Evolutionary conservation across 2,888 invertebrate species (phyloP).

Genomic region (Oligia fasciuncula): DNA sequence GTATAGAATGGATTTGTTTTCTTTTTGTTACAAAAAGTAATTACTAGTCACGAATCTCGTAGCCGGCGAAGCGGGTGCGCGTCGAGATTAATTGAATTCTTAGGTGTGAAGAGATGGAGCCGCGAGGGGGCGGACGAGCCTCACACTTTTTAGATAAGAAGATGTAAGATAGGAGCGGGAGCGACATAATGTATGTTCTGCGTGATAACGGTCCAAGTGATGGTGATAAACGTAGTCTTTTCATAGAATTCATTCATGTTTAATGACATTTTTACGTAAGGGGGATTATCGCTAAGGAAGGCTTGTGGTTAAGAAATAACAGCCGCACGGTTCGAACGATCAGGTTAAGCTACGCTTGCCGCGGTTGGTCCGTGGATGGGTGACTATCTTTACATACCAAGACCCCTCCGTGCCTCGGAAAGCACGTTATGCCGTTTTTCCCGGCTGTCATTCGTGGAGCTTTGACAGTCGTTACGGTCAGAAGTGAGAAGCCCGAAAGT

Average conservation of each 20-base stretch:
- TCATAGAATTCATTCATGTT: slow-evolving; percentile 9
- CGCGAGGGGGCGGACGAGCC: slow-evolving; percentile 70
- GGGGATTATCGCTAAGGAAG: too few species aligned
- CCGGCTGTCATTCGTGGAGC: too few species aligned
- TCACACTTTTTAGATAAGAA: slow-evolving; percentile 73
- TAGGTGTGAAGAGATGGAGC: slow-evolving; percentile 84
- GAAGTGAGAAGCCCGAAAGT: too few species aligned
- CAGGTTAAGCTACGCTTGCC: too few species aligned
- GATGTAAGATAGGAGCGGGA: slow-evolving; percentile 61
- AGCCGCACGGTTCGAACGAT: too few species aligned
- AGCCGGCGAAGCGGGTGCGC: slow-evolving; percentile 79
- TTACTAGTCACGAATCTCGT: slow-evolving; percentile 86
- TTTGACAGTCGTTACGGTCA: too few species aligned
- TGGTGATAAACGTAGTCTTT: slow-evolving; percentile 4
- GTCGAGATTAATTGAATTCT: slow-evolving; percentile 88
- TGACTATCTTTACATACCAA: too few species aligned
- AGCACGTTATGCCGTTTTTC: too few species aligned
- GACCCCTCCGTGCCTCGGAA: too few species aligned
- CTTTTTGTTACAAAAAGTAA: slow-evolving; percentile 84
- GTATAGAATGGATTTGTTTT: slow-evolving; percentile 72
- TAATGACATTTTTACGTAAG: not conserved
- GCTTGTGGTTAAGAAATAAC: too few species aligned
- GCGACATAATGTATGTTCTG: slow-evolving; percentile 58
- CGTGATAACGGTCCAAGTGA: slow-evolving; percentile 39
- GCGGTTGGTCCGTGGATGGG: too few species aligned